Evolutionary conservation across 2,113 vertebrate genomes (phyloP), one percentile per base, ranked within the genome.

Genomic region (Eurypyga helias): DNA sequence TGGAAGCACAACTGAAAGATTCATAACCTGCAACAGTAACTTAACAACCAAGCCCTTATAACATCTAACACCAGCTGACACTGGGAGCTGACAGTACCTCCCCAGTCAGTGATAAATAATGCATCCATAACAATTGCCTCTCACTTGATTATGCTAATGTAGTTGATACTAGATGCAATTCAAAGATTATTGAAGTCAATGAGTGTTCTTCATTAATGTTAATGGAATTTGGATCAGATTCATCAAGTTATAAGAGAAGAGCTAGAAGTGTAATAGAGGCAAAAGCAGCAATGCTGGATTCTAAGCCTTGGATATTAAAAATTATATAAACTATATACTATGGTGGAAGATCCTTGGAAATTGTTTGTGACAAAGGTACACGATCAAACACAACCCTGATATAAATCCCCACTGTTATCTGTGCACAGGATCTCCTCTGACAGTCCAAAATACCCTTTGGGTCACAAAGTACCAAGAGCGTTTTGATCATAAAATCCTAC

Each of bases 21-120:
- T 91, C 58, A 71, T 70, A 85, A 72, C 38, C 71, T 88, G 58
- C 69, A 80, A 46, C 19, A 96, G 66, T 95, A 94, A 94, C 96
- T 96, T 84, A 93, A 96, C 95, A 97, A 97, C 89, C 81, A 96
- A 97, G 89, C 51, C 52, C 79, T 97, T 90, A 80, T 38, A 80
- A 61, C 70, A 82, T 11, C 87, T 36, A 94, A 98, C 85, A 96
- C 83, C 80, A 92, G 87, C 46, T 94, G 88, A 84, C 66, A 66
- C 43, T 45, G 34, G 34, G 72, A 95, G 21, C 75, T 92, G 86
- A 69, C 10, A 7, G 45, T 19, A 65, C n/a, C 16, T 87, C 57
- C 78, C 31, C 89, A 90, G 94, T 89, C 96, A 95, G 83, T 80
- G 69, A 82, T 96, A 96, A 96, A 96, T 97, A 97, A 92, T 45